These are phyloP conservation scores for Pocillopora meandrina DNA, from an alignment of 92 coral and sea anemone species.

Conservation along the genomic window DNA sequence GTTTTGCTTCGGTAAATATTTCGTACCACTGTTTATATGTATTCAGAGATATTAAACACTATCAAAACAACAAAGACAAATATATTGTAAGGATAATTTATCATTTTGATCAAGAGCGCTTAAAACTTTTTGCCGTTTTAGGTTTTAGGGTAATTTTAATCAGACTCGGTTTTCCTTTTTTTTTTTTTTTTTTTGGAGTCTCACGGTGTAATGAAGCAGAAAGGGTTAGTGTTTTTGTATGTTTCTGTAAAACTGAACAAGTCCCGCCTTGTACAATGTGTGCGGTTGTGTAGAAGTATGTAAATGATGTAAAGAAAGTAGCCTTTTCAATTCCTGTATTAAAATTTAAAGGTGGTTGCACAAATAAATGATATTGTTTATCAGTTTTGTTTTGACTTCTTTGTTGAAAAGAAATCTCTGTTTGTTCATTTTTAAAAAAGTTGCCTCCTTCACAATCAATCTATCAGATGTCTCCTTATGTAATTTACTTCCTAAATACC, in stretches of 20 bases:
- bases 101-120: conserved; percentile 45
- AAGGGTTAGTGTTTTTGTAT: conserved; percentile 49
- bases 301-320: conserved; percentile 80
- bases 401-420: too few species aligned
- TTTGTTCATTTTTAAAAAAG: too few species aligned
- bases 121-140: conserved; percentile 58
- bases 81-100: conserved; percentile 39
- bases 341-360: conserved; percentile 81
- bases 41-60: conserved; percentile 10
- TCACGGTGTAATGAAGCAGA: conserved; percentile 33
- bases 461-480: too few species aligned
- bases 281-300: conserved; percentile 86
- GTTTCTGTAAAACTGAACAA: conserved; percentile 47
- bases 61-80: conserved; percentile 33
- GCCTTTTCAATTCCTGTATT: conserved; percentile 87
- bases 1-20: conserved; percentile 45
- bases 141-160: conserved; percentile 66
- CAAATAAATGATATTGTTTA: conserved; percentile 27
- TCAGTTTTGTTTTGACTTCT: neutral
- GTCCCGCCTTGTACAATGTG: conserved; percentile 53
- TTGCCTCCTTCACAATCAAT: too few species aligned
- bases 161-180: conserved; percentile 23
- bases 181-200: conserved; percentile 7
- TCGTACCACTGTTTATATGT: conserved; percentile 48
- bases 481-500: too few species aligned